Evolutionary conservation across 2,113 vertebrate species (phyloP), one percentile per base, ranked within the genome.

Genomic region (Cyprinodon variegatus): DNA sequence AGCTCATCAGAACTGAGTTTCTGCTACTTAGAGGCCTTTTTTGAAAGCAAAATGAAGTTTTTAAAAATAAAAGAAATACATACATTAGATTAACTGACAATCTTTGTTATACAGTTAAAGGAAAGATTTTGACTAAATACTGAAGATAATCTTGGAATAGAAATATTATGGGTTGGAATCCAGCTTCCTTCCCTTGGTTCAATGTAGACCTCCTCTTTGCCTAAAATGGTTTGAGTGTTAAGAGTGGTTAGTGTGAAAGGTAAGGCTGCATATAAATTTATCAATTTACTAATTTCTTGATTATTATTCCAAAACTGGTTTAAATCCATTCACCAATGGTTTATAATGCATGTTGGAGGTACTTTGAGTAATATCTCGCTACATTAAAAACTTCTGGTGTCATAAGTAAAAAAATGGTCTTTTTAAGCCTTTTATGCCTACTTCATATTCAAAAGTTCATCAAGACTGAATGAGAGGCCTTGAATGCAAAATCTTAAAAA

Each of bases 331-430:
- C 50, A 48, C 61, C 39, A 14, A 46, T 17, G 76, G 41, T 4
- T 12, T 43, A 61, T 66, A 45, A 43, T 78, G 40, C 29, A n/a
- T 45, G 20, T n/a, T 66, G 22, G 8, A 37, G 36, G 20, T 20
- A 15, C n/a, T 75, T 73, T 13, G 50, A 77, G 77, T n/a, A 70
- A 60, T 73, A 70, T 20, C 13, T 63, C 11, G 4, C 38, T 4
- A 70, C 70, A 61, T 83, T 20, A 69, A 64, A 72, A 68, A 11
- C 5, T 3, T 0, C 1, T 63, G 29, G 29, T 29, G 29, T 29
- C 29, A 29, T 29, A 29, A 29, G 29, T 29, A 29, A 29, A 29
- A 29, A 29, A 29, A 1, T 29, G 29, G 29, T 29, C 29, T 29
- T 29, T 29, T 29, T 29, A 29, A 11, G 48, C 48, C 48, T 50